These are phyloP conservation scores for Orthosia gracilis DNA, from an alignment of 2,888 invertebrate genomes.

Conservation along the genomic window DNA sequence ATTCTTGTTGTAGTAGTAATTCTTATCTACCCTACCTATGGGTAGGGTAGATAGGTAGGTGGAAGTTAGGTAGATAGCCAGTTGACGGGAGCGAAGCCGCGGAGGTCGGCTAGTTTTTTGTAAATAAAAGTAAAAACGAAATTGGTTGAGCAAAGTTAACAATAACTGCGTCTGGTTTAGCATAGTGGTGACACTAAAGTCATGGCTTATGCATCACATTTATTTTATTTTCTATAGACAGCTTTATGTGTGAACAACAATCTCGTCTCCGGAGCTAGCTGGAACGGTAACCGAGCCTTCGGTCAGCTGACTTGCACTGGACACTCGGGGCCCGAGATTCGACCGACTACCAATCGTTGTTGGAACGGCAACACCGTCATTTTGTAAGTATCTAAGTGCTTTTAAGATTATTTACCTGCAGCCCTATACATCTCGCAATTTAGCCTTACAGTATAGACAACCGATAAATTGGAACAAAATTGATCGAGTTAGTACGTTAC, in stretches of 20 bases:
- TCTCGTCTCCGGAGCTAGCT: slow-evolving; percentile 78
- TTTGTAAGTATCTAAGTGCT: slow-evolving; percentile 77
- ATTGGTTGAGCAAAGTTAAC: neutral
- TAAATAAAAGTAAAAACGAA: neutral
- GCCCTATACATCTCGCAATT: neutral
- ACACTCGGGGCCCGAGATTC: slow-evolving; percentile 81
- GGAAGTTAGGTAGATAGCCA: too few relatives aligned
- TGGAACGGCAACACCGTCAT: slow-evolving; percentile 82
- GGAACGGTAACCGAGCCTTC: slow-evolving; percentile 82
- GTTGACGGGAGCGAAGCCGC: too few relatives aligned
- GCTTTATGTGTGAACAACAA: slow-evolving; percentile 79
- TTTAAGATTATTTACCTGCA: slow-evolving; percentile 13
- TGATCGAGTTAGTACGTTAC: too few relatives aligned
- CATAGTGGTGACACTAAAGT: neutral
- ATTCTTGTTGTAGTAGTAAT: too few relatives aligned
- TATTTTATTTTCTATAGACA: slow-evolving; percentile 68
- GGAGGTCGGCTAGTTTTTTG: too few relatives aligned
- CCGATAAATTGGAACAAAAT: neutral
- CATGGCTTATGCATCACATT: neutral
- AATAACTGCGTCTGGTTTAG: neutral
- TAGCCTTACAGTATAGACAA: neutral
- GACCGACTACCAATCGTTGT: slow-evolving; percentile 83
- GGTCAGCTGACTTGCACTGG: slow-evolving; percentile 82
- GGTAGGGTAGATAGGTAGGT: too few relatives aligned
- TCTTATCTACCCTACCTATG: too few relatives aligned